Evolutionary conservation across 2,888 invertebrate species (phyloP).

Genomic region (Zygogramma bicolorata): DNA sequence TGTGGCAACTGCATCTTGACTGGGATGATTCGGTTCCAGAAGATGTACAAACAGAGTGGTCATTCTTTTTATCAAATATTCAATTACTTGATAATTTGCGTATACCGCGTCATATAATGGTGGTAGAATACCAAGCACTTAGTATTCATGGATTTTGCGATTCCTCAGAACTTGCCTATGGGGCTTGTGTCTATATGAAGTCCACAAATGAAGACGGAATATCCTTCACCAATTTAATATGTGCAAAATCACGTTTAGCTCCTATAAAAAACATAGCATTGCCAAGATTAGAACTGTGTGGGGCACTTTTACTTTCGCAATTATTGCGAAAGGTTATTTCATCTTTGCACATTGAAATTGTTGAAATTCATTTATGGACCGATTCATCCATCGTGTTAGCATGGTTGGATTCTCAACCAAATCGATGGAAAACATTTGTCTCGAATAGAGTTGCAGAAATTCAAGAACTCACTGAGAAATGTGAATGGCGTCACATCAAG

Average conservation of each 20-base stretch:
- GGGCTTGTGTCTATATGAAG: slow-evolving; percentile 33
- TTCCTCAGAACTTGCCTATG: slow-evolving; percentile 36
- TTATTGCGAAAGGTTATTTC: slow-evolving; percentile 27
- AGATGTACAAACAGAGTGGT: slow-evolving; percentile 2
- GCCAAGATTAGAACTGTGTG: slow-evolving; percentile 46
- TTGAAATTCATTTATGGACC: slow-evolving; percentile 34
- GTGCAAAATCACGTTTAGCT: slow-evolving; percentile 18
- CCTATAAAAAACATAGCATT: slow-evolving; percentile 44
- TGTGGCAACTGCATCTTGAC: slow-evolving; percentile 37
- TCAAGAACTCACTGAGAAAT: slow-evolving; percentile 24
- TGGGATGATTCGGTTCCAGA: slow-evolving; percentile 38
- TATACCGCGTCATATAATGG: slow-evolving; percentile 33
- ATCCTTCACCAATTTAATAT: slow-evolving; percentile 12
- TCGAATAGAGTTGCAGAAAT: slow-evolving; percentile 42
- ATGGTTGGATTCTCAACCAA: slow-evolving; percentile 32
- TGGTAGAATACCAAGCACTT: neutral
- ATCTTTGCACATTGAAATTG: slow-evolving; percentile 20
- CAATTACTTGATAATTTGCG: slow-evolving; percentile 14
- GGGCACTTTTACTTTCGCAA: slow-evolving; percentile 40
- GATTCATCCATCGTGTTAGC: slow-evolving; percentile 42
- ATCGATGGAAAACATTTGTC: slow-evolving; percentile 37
- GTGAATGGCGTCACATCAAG: slow-evolving; percentile 29
- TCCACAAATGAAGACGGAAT: slow-evolving; percentile 15
- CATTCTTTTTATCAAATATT: slow-evolving; percentile 20
- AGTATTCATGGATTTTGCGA: slow-evolving; percentile 43